These are phyloP conservation scores for Dryoscopus gambensis DNA, from an alignment of 2,113 vertebrate species.

Conservation along the genomic window DNA sequence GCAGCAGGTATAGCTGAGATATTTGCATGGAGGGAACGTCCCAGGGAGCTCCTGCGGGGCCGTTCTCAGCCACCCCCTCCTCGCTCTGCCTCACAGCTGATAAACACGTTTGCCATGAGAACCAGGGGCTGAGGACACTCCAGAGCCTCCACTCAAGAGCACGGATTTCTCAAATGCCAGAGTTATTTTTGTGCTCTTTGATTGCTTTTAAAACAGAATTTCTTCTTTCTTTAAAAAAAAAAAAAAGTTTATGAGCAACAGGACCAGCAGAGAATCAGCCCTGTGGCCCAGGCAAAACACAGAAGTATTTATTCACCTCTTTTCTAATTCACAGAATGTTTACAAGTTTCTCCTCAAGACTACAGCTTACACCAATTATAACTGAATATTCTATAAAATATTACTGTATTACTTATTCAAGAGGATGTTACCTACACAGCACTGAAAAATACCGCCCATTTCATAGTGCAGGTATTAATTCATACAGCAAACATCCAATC, in stretches of 20 bases:
- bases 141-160: not conserved
- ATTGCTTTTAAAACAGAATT: not conserved
- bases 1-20: not conserved
- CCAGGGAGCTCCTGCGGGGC: not conserved
- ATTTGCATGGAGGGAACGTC: accelerated
- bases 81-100: not conserved
- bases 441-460: not conserved
- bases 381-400: not conserved
- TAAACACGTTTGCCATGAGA: not conserved
- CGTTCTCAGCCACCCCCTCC: not conserved
- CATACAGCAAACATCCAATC: not conserved
- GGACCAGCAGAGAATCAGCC: not conserved
- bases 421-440: not conserved
- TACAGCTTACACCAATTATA: not conserved
- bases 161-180: not conserved
- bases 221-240: not conserved
- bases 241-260: not conserved
- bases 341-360: not conserved
- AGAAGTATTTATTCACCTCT: not conserved
- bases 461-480: not conserved
- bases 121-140: not conserved
- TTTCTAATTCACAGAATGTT: not conserved
- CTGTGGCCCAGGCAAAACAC: not conserved
- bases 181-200: not conserved
- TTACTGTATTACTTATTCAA: not conserved